A percentile compares a stretch with the other conserved stretches of the same genome.
These are phyloP conservation scores for Limulus polyphemus DNA, from an alignment of 2,888 invertebrate species.

Conservation along the genomic window DNA sequence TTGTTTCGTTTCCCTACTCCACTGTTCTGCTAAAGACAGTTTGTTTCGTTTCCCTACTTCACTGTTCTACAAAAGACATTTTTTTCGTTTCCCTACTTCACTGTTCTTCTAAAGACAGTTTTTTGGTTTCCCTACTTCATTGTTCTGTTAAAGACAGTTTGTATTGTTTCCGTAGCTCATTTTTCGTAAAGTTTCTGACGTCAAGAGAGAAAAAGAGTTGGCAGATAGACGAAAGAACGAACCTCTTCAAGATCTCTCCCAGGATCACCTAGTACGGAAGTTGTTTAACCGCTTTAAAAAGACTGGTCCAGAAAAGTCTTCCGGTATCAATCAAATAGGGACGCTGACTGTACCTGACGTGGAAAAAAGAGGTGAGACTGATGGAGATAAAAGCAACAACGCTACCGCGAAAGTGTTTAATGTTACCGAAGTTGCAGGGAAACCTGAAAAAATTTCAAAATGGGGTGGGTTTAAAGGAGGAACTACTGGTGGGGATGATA, in stretches of 20 bases:
- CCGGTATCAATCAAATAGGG: constrained; percentile 13
- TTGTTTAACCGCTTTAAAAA: constrained; percentile 87
- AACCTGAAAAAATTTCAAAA: background rate
- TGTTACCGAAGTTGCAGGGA: background rate
- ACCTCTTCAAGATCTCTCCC: constrained; percentile 87
- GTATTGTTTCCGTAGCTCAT: constrained; percentile 45
- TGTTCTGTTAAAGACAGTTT: no score
- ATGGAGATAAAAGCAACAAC: background rate
- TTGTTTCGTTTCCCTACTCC: no score
- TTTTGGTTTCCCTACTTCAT: no score
- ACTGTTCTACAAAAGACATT: no score
- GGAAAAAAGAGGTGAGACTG: constrained; percentile 16
- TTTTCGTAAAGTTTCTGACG: constrained; percentile 86
- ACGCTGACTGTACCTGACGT: constrained; percentile 15
- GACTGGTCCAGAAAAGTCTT: constrained; percentile 11
- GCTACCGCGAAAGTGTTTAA: background rate
- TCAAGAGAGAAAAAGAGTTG: constrained; percentile 92
- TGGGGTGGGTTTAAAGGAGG: constrained; percentile 1
- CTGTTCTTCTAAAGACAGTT: no score
- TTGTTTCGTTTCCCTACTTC: no score
- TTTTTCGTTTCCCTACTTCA: no score
- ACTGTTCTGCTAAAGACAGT: no score
- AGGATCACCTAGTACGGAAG: constrained; percentile 95
- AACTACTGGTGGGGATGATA: background rate
- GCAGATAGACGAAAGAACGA: constrained; percentile 96